These are phyloP conservation scores for Trypoxylus dichotomus DNA, from an alignment of 1,140 invertebrate species.

Conservation along the genomic window DNA sequence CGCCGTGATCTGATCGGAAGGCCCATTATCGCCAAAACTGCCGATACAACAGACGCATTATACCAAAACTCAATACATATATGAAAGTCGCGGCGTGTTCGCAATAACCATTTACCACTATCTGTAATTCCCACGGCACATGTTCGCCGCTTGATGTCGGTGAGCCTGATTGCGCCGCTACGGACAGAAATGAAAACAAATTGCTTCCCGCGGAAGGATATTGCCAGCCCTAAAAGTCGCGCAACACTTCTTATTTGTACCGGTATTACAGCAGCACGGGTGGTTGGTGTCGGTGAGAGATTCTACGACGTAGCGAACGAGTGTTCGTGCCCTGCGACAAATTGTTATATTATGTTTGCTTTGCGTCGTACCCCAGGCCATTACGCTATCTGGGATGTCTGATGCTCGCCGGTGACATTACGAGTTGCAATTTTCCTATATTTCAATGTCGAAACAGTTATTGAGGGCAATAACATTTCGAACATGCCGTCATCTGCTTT, in stretches of 20 bases:
- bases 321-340: conserved; percentile 41
- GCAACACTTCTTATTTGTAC: conserved; percentile 43
- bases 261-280: conserved; percentile 31
- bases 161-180: conserved; percentile 47
- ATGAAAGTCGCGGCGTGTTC: conserved; percentile 40
- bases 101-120: conserved; percentile 52
- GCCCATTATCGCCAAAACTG: conserved; percentile 38
- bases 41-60: conserved; percentile 45
- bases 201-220: conserved; percentile 48
- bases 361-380: conserved; percentile 30
- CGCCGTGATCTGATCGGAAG: conserved; percentile 35
- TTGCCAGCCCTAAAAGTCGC: conserved; percentile 45
- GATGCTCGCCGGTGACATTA: conserved; percentile 19
- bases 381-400: conserved; percentile 32
- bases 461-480: conserved; percentile 4
- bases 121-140: conserved; percentile 48
- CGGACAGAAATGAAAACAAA: conserved; percentile 49
- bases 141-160: conserved; percentile 46
- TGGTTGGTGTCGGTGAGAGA: conserved; percentile 16
- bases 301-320: not conserved
- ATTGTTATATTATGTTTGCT: conserved; percentile 49
- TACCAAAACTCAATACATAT: conserved; percentile 49
- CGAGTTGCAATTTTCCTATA: conserved; percentile 24
- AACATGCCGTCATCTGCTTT: conserved; percentile 7
- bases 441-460: conserved; percentile 25